These are phyloP conservation scores for Brachyistius frenatus DNA, from an alignment of 2,113 vertebrate genomes.

Conservation along the genomic window DNA sequence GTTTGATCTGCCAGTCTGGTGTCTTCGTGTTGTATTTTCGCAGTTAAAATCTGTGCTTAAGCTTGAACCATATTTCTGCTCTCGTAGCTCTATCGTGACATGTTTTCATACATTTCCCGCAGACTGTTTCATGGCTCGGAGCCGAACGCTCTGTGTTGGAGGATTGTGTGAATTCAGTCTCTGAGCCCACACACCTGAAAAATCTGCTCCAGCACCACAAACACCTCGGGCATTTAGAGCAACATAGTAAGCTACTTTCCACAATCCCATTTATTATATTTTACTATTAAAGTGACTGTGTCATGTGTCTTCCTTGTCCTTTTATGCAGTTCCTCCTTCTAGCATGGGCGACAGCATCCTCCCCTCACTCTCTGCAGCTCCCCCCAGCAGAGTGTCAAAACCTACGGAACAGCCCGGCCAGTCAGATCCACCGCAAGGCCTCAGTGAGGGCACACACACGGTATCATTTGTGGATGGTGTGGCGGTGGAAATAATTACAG, in stretches of 20 bases:
- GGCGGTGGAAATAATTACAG: conserved; percentile 57
- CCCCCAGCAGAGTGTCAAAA: not conserved
- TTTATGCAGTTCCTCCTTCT: conserved; percentile 64
- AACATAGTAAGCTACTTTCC: conserved; percentile 59
- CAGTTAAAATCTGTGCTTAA: not conserved
- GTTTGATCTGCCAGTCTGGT: not conserved
- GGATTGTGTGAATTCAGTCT: conserved; percentile 58
- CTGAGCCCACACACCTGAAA: conserved; percentile 60
- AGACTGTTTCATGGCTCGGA: conserved; percentile 79
- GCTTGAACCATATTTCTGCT: too few relatives aligned
- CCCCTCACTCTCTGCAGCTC: conserved; percentile 62
- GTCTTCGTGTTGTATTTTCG: not conserved
- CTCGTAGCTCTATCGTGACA: not conserved
- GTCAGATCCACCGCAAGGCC: not conserved
- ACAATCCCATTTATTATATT: not conserved
- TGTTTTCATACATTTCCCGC: conserved; percentile 9
- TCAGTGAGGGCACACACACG: conserved; percentile 7
- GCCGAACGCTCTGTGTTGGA: conserved; percentile 44
- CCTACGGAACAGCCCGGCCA: conserved; percentile 9
- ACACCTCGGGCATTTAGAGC: conserved; percentile 62
- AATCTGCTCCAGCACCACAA: conserved; percentile 76
- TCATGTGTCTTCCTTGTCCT: not conserved
- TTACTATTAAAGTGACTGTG: not conserved
- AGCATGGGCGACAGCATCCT: conserved; percentile 70
- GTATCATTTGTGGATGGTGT: conserved; percentile 47